Conservation (phyloP, 2,888 invertebrate genomes). For the Ochlodes sylvanus region DNA sequence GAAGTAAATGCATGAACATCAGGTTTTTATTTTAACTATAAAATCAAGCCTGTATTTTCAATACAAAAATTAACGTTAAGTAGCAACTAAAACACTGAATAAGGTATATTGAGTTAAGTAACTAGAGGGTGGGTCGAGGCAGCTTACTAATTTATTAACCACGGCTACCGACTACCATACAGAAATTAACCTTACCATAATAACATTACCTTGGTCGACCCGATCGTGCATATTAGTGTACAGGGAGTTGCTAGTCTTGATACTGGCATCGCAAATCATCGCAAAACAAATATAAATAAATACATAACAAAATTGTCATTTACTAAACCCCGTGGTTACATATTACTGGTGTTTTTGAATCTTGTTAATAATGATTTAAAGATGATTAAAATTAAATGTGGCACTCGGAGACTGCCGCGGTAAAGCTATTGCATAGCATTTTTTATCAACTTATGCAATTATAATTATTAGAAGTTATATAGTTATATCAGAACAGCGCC, state of each 20-base stretch:
- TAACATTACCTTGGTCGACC: constrained; percentile 54
- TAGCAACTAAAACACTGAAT: constrained; percentile 18
- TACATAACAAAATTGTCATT: background rate
- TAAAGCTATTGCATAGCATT: too few species aligned
- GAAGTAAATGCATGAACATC: too few species aligned
- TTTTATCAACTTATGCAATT: too few species aligned
- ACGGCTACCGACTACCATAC: constrained; percentile 71
- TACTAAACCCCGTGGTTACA: too few species aligned
- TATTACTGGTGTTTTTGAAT: too few species aligned
- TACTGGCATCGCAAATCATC: constrained; percentile 46
- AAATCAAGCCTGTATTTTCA: too few species aligned
- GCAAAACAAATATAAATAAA: background rate
- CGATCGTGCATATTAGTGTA: constrained; percentile 66
- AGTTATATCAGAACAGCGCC: too few species aligned
- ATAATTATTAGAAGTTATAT: too few species aligned
- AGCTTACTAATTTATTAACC: constrained; percentile 81
- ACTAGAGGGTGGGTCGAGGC: constrained; percentile 64
- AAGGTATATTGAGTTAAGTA: constrained; percentile 56
- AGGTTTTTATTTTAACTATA: too few species aligned
- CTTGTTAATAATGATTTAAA: too few species aligned
- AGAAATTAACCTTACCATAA: constrained; percentile 80
- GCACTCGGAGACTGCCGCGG: too few species aligned
- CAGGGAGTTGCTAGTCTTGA: constrained; percentile 51
- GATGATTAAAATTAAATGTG: too few species aligned
- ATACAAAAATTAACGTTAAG: background rate